Evolutionary conservation across 2,888 invertebrate genomes (phyloP), one percentile per base, ranked within the genome.

Genomic region (Hemaris fuciformis): DNA sequence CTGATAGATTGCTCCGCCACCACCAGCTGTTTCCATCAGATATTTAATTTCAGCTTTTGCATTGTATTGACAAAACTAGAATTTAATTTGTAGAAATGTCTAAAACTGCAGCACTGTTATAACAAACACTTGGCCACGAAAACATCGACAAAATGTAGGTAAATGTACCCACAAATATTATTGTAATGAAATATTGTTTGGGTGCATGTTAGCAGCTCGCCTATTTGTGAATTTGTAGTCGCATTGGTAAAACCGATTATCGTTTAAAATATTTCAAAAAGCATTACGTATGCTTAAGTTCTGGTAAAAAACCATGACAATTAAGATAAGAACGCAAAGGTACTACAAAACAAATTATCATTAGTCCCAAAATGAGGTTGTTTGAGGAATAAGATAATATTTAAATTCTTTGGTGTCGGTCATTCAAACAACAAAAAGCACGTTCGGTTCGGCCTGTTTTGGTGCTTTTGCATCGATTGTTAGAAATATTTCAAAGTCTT

Each of bases 101-200:
- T 41, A 48, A 59, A 62, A 64, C 56, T 59, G 65, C 64, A 63
- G 64, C 64, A 60, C 45, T 43, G 68, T 62, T 62, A 62, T 58
- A 57, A 64, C 64, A 68, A 68, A 64, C 66, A 64, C 59, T 68
- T 60, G 59, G 60, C 57, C 59, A 57, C 48, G 31, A 57, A 42
- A 61, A 59, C 57, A 38, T 34, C 22, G 18, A 58, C n/a, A 45
- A 60, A 60, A 59, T 48, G 43, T 58, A 45, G 31, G 53, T 27
- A 27, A 48, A 48, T 15, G 48, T 25, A 48, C 27, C 48, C 48
- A 27, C 31, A 60, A 64, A 59, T 62, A 61, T 48, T 62, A 58
- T 59, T 64, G 53, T 34, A 48, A 22, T 31, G 41, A 27, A 42
- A 53, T 46, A 42, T 59, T 53, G 45, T 64, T 61, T 53, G 53